These are phyloP conservation scores for Cydia fagiglandana DNA, from an alignment of 1,140 invertebrate genomes.

Conservation along the genomic window DNA sequence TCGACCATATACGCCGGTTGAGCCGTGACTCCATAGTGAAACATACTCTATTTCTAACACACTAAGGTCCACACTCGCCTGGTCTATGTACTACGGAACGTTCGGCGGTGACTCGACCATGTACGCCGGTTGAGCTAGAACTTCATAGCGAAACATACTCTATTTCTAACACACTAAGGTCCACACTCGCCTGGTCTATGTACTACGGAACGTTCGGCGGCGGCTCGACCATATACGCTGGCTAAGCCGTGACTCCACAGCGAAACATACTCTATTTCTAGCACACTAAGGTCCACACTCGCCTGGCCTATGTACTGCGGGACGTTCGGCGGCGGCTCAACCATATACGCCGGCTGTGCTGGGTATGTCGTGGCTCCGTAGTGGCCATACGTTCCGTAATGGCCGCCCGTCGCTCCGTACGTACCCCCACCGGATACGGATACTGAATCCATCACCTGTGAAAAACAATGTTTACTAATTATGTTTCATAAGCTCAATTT, in stretches of 20 bases:
- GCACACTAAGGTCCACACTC: conserved; percentile 1
- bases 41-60: not conserved
- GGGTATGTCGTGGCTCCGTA: conserved; percentile 71
- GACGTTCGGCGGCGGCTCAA: conserved; percentile 66
- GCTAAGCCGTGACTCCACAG: conserved; percentile 70
- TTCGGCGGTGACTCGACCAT: conserved; percentile 68
- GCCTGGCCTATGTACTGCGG: conserved; percentile 76
- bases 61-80: conserved; percentile 48
- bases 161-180: not conserved
- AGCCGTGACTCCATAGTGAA: conserved; percentile 44
- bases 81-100: conserved; percentile 72
- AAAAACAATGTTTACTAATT: not conserved
- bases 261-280: conserved; percentile 49
- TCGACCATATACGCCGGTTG: conserved; percentile 74
- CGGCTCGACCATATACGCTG: conserved; percentile 70
- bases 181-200: conserved; percentile 65
- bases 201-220: conserved; percentile 70
- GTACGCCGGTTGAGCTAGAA: conserved; percentile 68
- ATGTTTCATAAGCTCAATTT: not conserved
- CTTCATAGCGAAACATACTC: conserved; percentile 61
- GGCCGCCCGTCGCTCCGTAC: conserved; percentile 57
- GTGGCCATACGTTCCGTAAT: conserved; percentile 76
- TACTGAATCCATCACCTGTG: conserved; percentile 69
- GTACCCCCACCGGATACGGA: conserved; percentile 65
- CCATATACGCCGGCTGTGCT: conserved; percentile 70